phyloP scores from a whole-genome alignment of 1,140 invertebrate genomes.

The Drosophila yakuba region DNA sequence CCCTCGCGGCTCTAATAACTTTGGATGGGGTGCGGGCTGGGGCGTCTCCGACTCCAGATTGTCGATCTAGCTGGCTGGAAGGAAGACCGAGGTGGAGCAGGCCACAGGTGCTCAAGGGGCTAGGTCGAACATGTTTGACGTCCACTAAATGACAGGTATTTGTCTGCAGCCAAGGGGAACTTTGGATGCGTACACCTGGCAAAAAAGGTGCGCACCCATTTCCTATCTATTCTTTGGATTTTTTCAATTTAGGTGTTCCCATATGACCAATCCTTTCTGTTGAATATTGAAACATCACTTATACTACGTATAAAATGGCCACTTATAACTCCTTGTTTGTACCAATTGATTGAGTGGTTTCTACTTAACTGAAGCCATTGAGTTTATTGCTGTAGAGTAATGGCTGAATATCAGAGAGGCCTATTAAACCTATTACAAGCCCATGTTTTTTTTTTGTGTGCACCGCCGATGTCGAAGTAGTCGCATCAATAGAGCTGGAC shows the following conservation, averaged over 20 bases:
- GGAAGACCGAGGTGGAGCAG: slow-evolving; percentile 5
- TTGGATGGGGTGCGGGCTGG: slow-evolving; percentile 20
- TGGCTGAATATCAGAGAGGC: too few relatives aligned
- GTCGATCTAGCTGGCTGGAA: slow-evolving; percentile 26
- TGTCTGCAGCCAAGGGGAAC: slow-evolving; percentile 53
- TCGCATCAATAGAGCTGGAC: slow-evolving; percentile 75
- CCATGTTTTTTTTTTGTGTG: slow-evolving; percentile 5
- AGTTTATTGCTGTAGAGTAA: too few relatives aligned
- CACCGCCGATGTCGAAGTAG: slow-evolving; percentile 20
- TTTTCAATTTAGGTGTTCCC: too few relatives aligned
- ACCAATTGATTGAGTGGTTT: too few relatives aligned
- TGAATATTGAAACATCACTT: too few relatives aligned
- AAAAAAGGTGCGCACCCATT: neutral
- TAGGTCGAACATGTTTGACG: slow-evolving; percentile 70
- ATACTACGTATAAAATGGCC: too few relatives aligned
- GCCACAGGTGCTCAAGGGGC: slow-evolving; percentile 28
- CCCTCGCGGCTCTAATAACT: slow-evolving; percentile 75
- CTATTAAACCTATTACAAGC: neutral
- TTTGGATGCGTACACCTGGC: slow-evolving; percentile 5
- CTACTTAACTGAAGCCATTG: too few relatives aligned
- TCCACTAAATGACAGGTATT: slow-evolving; percentile 79
- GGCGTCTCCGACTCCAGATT: slow-evolving; percentile 15
- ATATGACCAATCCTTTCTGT: too few relatives aligned
- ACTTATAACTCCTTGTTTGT: too few relatives aligned
- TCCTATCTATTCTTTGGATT: too few relatives aligned